Percentiles rank a stretch among this genome's conserved stretches.
Conservation (phyloP, 1,140 invertebrate genomes). For the roundworm (Caenorhabditis elegans) region WBcel235 BX284606.5:7210501-7211000, state of each 20-base stretch:
- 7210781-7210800: background rate
- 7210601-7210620: conserved; percentile 17
- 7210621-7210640: conserved; percentile 24
- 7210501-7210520: too few relatives aligned
- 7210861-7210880: conserved; percentile 6
- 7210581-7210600: background rate
- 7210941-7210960: background rate
- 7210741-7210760: background rate
- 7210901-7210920: background rate
- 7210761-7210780: background rate
- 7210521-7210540: too few relatives aligned
- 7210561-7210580: too few relatives aligned
- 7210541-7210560: background rate
- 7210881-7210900: background rate
- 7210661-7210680: background rate
- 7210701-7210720: background rate
- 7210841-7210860: conserved; percentile 3
- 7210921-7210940: conserved; percentile 7
- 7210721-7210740: conserved; percentile 15
- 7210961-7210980: background rate
- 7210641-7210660: background rate
- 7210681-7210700: background rate
- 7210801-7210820: background rate
- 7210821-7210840: background rate
- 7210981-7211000: conserved; percentile 10